Base-by-base conservation (phyloP, 2,797 vertebrate genomes). In the Morus bassanus region DNA sequence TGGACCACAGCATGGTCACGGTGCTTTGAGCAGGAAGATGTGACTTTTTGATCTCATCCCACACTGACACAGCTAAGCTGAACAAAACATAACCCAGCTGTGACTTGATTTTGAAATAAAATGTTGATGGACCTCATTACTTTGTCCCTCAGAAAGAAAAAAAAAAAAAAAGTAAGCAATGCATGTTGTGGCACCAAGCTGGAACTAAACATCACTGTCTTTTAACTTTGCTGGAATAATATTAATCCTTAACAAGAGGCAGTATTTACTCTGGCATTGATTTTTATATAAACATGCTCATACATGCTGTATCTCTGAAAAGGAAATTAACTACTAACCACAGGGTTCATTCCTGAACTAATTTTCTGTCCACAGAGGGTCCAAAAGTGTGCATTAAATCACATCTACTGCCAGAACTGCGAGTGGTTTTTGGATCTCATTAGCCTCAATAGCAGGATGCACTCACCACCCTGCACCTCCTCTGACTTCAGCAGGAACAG, bases 261-360 rank as follows among this genome's bases (percentile, higher is more conserved):
- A 84, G 65, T 96, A 69, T 96, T 97, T 96, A 92, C 45, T 92
- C 88, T 97, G 95, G 94, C 94, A 96, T 16, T 69, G 93, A 76
- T 53, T 94, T 94, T 92, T 75, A 85, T 9, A 91, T 39, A 96
- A 97, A 89, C 76, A 92, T 7, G 50, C 86, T 95, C 75, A 85
- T 67, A 88, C 1, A 1, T 50, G 30, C 65, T 88, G 25, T 75
- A 63, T 89, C 75, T 91, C 54, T 75, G 33, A 65, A 92, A 91
- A 90, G 82, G 67, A 95, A 93, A 90, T 65, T 7, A 95, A 84
- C 54, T 83, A 48, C 76, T 75, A 88, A 91, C 73, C 73, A 89
- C 51, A 92, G 68, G 84, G 73, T 45, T 93, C 69, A 84, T 73
- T 89, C 78, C 91, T 85, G 48, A 83, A 96, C 39, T 35, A 84